Evolutionary conservation across 2,113 vertebrate species (phyloP), one percentile per base, ranked within the genome.

Genomic region (Ictalurus punctatus): DNA sequence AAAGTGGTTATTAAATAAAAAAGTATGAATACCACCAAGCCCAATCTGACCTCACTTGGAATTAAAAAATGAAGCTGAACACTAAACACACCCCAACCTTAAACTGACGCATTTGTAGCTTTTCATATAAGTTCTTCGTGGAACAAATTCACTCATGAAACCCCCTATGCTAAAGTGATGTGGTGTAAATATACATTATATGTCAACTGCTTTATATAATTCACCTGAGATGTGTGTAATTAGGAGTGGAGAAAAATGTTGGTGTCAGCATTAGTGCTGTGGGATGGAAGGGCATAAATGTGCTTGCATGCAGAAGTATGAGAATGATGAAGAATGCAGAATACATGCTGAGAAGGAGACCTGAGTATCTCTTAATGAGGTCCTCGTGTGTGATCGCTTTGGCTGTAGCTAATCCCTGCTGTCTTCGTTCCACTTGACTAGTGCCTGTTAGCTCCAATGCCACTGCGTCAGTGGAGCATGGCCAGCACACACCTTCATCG

Each of bases 291-390:
- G 52, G 25, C 25, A 83, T 83, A 73, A 88, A 88, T 85, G 56
- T 27, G 86, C 86, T 63, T 85, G 83, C 37, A 79, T 84, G 58
- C 73, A 81, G 74, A 74, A 83, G 87, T 65, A 80, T 37, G 52
- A n/a, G 30, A 56, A 56, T 83, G 83, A 73, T 73, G 56, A 87
- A 65, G 86, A 88, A 88, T 82, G 65, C 63, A 83, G 79, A 69
- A 87, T 83, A 44, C 81, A 63, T 63, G 81, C 81, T 83, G 81
- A 40, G 81, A 27, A 85, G 83, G 27, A 80, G 40, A 63, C 59
- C 59, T n/a, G 48, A 65, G 59, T 40, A 76, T 79, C n/a, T 67
- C 59, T 85, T 83, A 69, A 86, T 78, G 84, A 82, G 90, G 65
- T 65, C 13, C 85, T 58, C 6, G 23, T 61, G 65, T 76, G 56